Conservation (phyloP, 2,113 vertebrate species). For the Ondatra zibethicus region DNA sequence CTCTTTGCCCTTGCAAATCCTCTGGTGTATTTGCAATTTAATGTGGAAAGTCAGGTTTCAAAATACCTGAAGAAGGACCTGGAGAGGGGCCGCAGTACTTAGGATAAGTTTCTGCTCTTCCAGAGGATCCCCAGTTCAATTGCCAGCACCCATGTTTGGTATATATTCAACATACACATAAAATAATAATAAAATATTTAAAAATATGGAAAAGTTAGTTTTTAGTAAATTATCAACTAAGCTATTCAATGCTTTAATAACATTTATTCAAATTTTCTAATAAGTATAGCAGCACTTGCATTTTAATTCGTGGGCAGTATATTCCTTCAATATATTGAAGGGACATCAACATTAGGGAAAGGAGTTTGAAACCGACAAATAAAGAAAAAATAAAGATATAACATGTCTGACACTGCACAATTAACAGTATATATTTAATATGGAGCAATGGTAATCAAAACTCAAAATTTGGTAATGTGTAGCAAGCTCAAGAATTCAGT, state of each 20-base stretch:
- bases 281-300: not conserved
- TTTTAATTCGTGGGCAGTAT: not conserved
- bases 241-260: not conserved
- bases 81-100: no score
- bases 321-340: not conserved
- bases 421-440: not conserved
- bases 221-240: not conserved
- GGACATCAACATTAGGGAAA: not conserved
- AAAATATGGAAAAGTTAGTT: not conserved
- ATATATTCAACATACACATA: not conserved
- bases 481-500: not conserved
- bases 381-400: not conserved
- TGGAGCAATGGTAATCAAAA: not conserved
- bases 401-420: not conserved
- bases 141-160: rapidly evolving
- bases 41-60: not conserved
- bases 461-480: not conserved
- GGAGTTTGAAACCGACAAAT: not conserved
- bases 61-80: not conserved
- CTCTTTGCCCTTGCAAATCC: not conserved
- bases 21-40: not conserved
- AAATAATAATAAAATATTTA: not conserved
- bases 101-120: no score
- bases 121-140: no score
- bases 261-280: not conserved